phyloP scores from a whole-genome alignment of 2,797 vertebrate species.

The Peromyscus melanophrys region DNA sequence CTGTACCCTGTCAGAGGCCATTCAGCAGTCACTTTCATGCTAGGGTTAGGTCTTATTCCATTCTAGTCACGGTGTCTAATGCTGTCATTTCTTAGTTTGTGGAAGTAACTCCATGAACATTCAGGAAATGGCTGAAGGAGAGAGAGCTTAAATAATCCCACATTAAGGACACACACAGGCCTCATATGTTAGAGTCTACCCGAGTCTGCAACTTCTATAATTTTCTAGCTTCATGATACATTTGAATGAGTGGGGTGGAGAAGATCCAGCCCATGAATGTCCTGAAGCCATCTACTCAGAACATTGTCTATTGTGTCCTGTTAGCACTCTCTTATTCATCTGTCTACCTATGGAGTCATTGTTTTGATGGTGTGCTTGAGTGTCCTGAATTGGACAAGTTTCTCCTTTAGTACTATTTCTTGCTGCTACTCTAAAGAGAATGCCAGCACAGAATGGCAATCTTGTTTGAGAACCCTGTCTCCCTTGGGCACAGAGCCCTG shows the following conservation, averaged over 20 bases:
- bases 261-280: neutral
- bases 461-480: neutral
- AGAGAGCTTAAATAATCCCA: neutral
- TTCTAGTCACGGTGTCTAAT: neutral
- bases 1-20: neutral
- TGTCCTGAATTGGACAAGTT: neutral
- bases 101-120: neutral
- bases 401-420: neutral
- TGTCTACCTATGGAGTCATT: neutral
- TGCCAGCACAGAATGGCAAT: neutral
- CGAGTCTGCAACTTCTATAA: neutral
- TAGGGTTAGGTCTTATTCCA: neutral
- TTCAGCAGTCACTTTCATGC: neutral
- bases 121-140: neutral
- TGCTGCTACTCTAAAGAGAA: neutral
- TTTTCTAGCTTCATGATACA: neutral
- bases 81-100: neutral
- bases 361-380: neutral
- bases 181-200: neutral
- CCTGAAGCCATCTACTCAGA: neutral
- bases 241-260: slow-evolving; percentile 3
- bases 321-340: neutral
- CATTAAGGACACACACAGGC: neutral
- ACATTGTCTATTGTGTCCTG: neutral
- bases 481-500: neutral